Evolutionary conservation across 2,797 vertebrate species (phyloP).

Genomic region (Acrossocheilus fasciatus): DNA sequence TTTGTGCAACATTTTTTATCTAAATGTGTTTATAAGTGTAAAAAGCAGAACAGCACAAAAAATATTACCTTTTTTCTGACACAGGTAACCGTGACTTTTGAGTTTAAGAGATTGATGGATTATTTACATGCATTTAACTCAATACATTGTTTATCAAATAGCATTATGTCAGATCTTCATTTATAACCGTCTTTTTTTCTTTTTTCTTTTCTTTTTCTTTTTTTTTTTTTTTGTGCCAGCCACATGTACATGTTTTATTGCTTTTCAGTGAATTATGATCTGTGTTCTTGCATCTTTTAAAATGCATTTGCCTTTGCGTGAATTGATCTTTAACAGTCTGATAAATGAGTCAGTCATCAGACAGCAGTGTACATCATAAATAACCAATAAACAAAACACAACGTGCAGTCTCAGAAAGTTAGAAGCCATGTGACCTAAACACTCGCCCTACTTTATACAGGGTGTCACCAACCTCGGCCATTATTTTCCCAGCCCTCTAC

Average conservation of each 20-base stretch:
- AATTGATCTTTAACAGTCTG: constrained; percentile 93
- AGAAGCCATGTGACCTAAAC: constrained; percentile 80
- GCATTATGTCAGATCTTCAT: constrained; percentile 77
- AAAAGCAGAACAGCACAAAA: constrained; percentile 6
- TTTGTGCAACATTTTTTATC: constrained; percentile 1
- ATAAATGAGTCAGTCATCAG: constrained; percentile 88
- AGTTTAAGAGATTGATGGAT: constrained; percentile 69
- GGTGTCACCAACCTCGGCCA: constrained; percentile 72
- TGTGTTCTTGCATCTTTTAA: constrained; percentile 88
- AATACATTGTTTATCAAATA: constrained; percentile 73
- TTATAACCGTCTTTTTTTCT: constrained; percentile 74
- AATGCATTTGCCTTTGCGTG: constrained; percentile 93
- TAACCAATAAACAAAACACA: constrained; percentile 83
- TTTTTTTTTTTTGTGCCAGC: constrained; percentile 1
- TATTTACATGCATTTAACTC: constrained; percentile 65
- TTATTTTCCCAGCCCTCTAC: constrained; percentile 80
- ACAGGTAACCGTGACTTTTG: not conserved
- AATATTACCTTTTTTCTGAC: constrained; percentile 14
- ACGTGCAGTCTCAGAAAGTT: constrained; percentile 70
- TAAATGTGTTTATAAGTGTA: not conserved
- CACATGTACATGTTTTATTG: constrained; percentile 58
- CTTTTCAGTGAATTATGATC: constrained; percentile 92
- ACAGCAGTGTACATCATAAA: constrained; percentile 88
- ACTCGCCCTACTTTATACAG: constrained; percentile 70
- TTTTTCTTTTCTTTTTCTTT: constrained; percentile 42